phyloP scores from a whole-genome alignment of 2,113 vertebrate genomes.

The Bettongia penicillata region DNA sequence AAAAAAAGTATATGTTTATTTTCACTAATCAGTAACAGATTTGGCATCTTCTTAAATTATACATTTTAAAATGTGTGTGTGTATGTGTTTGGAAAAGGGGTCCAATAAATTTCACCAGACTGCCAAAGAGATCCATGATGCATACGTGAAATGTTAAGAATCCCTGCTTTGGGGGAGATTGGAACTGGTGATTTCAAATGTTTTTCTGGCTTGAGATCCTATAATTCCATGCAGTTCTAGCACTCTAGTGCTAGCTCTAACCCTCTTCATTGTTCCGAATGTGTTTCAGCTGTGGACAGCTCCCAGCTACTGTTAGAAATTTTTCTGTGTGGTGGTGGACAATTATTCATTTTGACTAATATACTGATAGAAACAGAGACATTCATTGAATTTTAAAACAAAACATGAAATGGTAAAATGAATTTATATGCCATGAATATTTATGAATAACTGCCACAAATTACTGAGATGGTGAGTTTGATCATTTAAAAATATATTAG shows the following conservation, averaged over 20 bases:
- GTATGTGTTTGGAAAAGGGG: background rate
- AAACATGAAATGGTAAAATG: background rate
- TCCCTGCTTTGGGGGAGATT: background rate
- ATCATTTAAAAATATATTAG: background rate
- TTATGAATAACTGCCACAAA: background rate
- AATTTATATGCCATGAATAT: background rate
- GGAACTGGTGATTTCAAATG: background rate
- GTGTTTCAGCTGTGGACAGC: background rate
- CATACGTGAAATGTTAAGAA: background rate
- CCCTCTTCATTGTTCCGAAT: background rate
- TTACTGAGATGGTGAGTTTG: background rate
- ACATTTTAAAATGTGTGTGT: background rate
- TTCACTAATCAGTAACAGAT: background rate
- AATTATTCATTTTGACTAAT: background rate
- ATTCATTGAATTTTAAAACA: background rate
- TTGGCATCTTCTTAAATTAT: background rate
- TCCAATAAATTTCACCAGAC: background rate
- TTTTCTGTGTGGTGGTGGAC: background rate
- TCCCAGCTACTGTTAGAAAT: background rate
- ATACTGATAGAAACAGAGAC: background rate
- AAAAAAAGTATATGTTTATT: background rate
- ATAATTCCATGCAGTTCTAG: background rate
- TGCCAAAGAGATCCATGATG: background rate
- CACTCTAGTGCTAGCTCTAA: background rate
- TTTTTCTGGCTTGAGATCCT: background rate